Conservation (phyloP, 2,888 invertebrate genomes). For the Amphipoea oculea region DNA sequence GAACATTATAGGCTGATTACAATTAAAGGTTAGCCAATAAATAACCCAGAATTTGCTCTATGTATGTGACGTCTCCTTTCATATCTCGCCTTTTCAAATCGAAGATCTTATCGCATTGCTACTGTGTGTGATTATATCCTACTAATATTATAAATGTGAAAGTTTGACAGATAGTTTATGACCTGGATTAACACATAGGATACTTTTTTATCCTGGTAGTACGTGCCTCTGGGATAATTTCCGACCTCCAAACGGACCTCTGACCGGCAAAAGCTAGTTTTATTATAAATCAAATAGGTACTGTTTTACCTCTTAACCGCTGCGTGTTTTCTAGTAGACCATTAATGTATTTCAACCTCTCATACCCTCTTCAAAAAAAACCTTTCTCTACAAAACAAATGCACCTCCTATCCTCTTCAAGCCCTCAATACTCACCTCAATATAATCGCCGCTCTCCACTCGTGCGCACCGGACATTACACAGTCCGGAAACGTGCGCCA, state of each 20-base stretch:
- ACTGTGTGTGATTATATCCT: neutral
- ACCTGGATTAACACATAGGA: too few species aligned
- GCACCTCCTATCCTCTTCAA: constrained; percentile 6
- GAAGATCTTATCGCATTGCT: neutral
- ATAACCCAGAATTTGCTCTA: neutral
- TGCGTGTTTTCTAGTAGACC: neutral
- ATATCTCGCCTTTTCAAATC: neutral
- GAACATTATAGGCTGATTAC: too few species aligned
- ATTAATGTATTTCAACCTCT: neutral
- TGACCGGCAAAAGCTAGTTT: neutral
- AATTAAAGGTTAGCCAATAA: neutral
- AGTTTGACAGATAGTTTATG: too few species aligned
- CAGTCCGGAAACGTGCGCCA: constrained; percentile 82
- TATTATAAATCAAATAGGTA: neutral
- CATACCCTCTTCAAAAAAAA: constrained; percentile 8
- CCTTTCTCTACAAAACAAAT: constrained; percentile 26
- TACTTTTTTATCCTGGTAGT: too few species aligned
- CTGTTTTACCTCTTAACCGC: neutral
- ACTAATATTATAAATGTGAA: too few species aligned
- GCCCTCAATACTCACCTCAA: constrained; percentile 54
- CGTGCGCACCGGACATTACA: constrained; percentile 57
- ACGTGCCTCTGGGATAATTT: too few species aligned
- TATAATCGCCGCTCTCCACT: constrained; percentile 43
- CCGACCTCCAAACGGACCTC: too few species aligned
- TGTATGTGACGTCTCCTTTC: neutral